Percentiles rank a stretch among this genome's conserved stretches.
Conservation (phyloP, 1,140 invertebrate species). For the Bombus balteatus region DNA sequence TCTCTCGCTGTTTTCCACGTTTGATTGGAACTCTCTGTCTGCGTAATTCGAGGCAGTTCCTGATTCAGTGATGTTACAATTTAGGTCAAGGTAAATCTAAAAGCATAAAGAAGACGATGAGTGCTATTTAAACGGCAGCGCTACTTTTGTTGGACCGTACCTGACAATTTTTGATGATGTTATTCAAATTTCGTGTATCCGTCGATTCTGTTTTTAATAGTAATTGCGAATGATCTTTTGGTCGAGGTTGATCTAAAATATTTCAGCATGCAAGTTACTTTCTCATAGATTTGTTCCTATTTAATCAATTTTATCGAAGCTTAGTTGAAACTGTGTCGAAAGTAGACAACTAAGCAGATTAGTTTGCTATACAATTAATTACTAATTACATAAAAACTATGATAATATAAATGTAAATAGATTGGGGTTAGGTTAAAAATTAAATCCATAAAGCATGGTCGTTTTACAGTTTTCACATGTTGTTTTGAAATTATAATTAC, state of each 20-base stretch:
- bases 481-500: not conserved
- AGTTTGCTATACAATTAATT: too few species aligned
- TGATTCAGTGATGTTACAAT: constrained; percentile 57
- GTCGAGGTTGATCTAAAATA: constrained; percentile 20
- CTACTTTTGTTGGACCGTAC: constrained; percentile 5
- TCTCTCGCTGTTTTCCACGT: not conserved
- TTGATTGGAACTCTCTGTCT: not conserved
- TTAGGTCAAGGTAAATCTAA: constrained; percentile 68
- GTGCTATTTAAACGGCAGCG: not conserved
- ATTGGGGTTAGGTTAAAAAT: too few species aligned
- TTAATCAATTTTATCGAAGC: too few species aligned
- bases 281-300: not conserved
- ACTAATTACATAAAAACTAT: not conserved
- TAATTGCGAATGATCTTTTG: not conserved
- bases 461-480: too few species aligned
- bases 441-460: too few species aligned
- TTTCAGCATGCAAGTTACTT: not conserved
- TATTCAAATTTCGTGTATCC: not conserved
- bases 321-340: too few species aligned
- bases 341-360: too few species aligned
- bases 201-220: not conserved
- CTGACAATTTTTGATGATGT: constrained; percentile 22
- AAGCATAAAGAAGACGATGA: constrained; percentile 32
- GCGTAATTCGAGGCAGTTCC: not conserved
- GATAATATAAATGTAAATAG: not conserved